Conservation (phyloP, 2,113 vertebrate genomes). For the Chloebia gouldiae region DNA sequence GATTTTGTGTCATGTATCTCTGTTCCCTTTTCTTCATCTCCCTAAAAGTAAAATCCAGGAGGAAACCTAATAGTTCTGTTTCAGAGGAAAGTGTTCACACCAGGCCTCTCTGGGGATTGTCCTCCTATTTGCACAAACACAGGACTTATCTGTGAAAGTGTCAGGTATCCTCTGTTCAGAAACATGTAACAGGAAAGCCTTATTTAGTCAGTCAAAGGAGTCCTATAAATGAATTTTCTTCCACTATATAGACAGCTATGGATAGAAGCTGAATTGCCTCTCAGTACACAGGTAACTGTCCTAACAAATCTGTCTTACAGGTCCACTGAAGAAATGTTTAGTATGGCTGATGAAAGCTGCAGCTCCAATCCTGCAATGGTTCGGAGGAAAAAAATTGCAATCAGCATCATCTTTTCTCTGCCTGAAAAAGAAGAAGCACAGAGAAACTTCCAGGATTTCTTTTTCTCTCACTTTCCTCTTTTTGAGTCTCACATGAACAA, state of each 20-base stretch:
- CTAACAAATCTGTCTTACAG: slow-evolving; percentile 56
- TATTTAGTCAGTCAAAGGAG: not conserved
- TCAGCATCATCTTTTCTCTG: slow-evolving; percentile 85
- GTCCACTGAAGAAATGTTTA: slow-evolving; percentile 86
- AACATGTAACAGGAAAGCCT: not conserved
- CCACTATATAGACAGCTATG: not conserved
- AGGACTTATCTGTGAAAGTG: not conserved
- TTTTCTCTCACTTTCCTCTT: slow-evolving; percentile 89
- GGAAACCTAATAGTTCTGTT: not conserved
- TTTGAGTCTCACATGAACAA: slow-evolving; percentile 91
- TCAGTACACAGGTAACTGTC: not conserved
- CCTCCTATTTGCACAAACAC: not conserved
- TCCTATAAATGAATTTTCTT: not conserved
- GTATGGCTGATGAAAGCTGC: slow-evolving; percentile 85
- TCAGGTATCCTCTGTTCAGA: not conserved
- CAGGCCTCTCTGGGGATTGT: not conserved
- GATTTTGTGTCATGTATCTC: not conserved
- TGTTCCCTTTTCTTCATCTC: not conserved
- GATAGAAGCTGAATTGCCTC: not conserved
- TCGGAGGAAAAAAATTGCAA: slow-evolving; percentile 85
- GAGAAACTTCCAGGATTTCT: slow-evolving; percentile 85
- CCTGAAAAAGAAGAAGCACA: slow-evolving; percentile 83
- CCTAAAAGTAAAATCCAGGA: not conserved
- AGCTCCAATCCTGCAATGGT: slow-evolving; percentile 81
- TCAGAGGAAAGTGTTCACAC: not conserved